Conservation (phyloP, 2,113 vertebrate genomes). For the Limnothrissa miodon region DNA sequence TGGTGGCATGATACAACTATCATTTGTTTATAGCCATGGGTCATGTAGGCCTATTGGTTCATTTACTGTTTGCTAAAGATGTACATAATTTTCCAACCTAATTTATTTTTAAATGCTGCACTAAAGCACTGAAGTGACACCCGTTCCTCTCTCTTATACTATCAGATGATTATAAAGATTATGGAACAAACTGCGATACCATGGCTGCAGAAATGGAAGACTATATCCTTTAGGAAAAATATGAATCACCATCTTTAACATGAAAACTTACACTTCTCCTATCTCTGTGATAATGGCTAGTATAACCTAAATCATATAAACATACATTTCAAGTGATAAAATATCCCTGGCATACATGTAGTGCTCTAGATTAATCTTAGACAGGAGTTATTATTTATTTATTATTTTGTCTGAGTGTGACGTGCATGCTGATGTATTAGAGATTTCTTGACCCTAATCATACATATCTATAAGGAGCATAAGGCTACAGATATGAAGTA, state of each 20-base stretch:
- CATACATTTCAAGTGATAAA: not conserved
- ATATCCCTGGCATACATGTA: no score
- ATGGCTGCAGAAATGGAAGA: conserved; percentile 96
- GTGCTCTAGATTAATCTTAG: not conserved
- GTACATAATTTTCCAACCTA: no score
- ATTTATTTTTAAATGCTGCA: not conserved
- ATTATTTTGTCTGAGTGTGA: not conserved
- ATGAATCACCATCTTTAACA: not conserved
- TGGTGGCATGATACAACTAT: no score
- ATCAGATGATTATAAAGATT: conserved; percentile 84
- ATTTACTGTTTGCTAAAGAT: no score
- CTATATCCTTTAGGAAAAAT: conserved; percentile 82
- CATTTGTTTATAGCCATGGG: no score
- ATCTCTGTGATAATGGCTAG: no score
- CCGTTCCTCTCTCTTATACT: conserved; percentile 49
- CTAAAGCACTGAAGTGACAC: not conserved
- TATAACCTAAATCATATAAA: not conserved
- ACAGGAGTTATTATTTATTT: no score
- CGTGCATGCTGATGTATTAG: not conserved
- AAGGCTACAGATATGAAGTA: conserved; percentile 95
- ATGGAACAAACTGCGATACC: conserved; percentile 84
- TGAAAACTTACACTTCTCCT: no score
- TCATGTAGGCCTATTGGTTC: no score
- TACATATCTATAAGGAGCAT: conserved; percentile 95
- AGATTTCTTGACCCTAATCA: conserved; percentile 59